Evolutionary conservation across 37 sponge, comb jelly and placozoan species (phyloP), one percentile per base, ranked within the genome.

Genomic region (Mnemiopsis leidyi): DNA sequence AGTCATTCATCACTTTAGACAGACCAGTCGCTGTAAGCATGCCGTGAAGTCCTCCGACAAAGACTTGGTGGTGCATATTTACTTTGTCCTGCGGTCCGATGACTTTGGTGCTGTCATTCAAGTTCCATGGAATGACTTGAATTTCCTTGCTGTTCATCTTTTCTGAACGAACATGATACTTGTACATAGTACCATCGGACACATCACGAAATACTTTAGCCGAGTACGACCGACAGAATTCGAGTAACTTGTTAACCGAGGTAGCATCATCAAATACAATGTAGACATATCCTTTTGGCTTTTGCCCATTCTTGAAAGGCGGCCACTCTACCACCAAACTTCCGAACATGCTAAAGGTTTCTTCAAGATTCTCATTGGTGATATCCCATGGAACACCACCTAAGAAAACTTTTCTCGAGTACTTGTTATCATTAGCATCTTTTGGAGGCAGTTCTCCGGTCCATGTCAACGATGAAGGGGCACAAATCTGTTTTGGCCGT

Each of bases 311-410:
- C n/a, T 85, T 85, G 90, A n/a, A 97, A 69, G 97, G 97, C 0
- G 99, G 99, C 99, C 99, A 99, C 92, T 99, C 99, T 38, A 99
- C 94, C n/a, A 39, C 77, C 25, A 99, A 92, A 67, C 26, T 92
- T 3, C 99, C 99, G 94, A 95, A 99, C 24, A 94, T 93, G 31
- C 93, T 85, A 93, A 99, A 99, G 16, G 94, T 85, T 1, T 95
- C 94, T 0, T 96, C 75, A 7, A 99, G 95, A 0, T 92, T 93
- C 29, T 94, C 95, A 93, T 99, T 97, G 0, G 97, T 99, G 90
- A 97, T 97, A 94, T 99, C 99, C 99, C 99, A 99, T 0, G 99
- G 99, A 0, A 99, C 99, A 0, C 99, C 99, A 5, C 99, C 99
- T 28, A 99, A 95, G 83, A 99, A 99, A 0, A 99, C 96, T 33